These are phyloP conservation scores for Seriola rivoliana DNA, from an alignment of 2,113 vertebrate genomes.

Conservation along the genomic window DNA sequence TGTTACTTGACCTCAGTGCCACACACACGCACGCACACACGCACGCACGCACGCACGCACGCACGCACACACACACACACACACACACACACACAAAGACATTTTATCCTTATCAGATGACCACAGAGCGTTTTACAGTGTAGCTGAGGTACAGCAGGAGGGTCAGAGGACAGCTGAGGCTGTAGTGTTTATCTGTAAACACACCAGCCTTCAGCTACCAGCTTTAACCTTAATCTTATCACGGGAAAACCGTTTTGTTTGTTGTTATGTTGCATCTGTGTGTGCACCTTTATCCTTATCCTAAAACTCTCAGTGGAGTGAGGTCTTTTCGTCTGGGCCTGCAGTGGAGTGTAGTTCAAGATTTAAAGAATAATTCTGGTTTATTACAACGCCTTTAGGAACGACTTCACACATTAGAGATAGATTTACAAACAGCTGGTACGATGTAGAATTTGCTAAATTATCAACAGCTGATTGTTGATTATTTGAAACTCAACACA, in stretches of 20 bases:
- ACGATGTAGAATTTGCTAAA: background rate
- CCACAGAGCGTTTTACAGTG: background rate
- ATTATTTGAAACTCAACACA: no score
- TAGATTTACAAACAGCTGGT: background rate
- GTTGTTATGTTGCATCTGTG: slow-evolving; percentile 8
- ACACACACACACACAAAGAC: background rate
- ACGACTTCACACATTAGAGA: background rate
- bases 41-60: background rate
- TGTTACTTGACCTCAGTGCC: background rate
- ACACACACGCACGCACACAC: background rate
- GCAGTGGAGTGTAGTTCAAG: background rate
- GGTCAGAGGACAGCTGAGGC: slow-evolving; percentile 11
- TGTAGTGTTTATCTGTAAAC: slow-evolving; percentile 74
- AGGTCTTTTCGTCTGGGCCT: background rate
- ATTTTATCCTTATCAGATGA: slow-evolving; percentile 19
- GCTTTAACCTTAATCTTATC: slow-evolving; percentile 47
- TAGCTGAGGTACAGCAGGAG: slow-evolving; percentile 27
- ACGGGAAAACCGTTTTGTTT: slow-evolving; percentile 35
- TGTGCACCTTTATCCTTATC: slow-evolving; percentile 24
- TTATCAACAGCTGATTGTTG: background rate
- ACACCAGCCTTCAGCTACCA: slow-evolving; percentile 29
- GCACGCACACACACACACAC: background rate
- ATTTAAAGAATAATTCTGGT: no score
- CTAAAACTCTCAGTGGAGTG: background rate
- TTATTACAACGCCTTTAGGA: no score